A percentile compares a stretch with the other conserved stretches of the same genome.
phyloP scores from a whole-genome alignment of 2,797 vertebrate species.

The Malacoctenus gilli region DNA sequence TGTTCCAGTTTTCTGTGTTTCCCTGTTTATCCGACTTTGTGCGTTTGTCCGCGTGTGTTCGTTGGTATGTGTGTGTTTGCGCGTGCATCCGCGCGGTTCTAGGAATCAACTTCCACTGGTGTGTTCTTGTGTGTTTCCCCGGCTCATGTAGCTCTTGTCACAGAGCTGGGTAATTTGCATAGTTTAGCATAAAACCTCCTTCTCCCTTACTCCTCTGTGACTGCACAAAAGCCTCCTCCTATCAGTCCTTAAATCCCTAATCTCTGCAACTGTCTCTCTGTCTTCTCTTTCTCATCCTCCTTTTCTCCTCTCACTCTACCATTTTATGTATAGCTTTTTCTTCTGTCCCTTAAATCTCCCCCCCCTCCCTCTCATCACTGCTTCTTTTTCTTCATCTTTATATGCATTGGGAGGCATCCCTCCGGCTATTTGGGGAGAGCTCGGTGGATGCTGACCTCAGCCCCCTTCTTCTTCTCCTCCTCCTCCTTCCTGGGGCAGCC shows the following conservation, averaged over 20 bases:
- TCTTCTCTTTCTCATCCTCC: slow-evolving; percentile 38
- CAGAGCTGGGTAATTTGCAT: slow-evolving; percentile 79
- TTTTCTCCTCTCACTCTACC: slow-evolving; percentile 24
- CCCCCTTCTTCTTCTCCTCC: slow-evolving; percentile 46
- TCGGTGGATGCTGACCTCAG: slow-evolving; percentile 70
- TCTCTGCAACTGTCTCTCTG: slow-evolving; percentile 72
- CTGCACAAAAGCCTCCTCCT: slow-evolving; percentile 79
- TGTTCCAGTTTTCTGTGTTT: slow-evolving; percentile 4
- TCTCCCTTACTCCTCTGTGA: slow-evolving; percentile 74
- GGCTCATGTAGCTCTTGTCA: slow-evolving; percentile 78
- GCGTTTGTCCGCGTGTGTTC: neutral
- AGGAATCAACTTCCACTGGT: slow-evolving; percentile 51
- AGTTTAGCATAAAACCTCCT: slow-evolving; percentile 83
- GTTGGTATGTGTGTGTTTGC: neutral
- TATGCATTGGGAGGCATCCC: slow-evolving; percentile 62
- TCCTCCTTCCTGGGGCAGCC: slow-evolving; percentile 49
- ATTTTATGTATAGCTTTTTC: slow-evolving; percentile 44
- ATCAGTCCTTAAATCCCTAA: slow-evolving; percentile 81
- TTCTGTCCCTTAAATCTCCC: slow-evolving; percentile 48
- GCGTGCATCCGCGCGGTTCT: slow-evolving; percentile 41
- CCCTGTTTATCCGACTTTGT: neutral
- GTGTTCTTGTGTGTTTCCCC: slow-evolving; percentile 66
- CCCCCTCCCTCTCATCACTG: slow-evolving; percentile 47
- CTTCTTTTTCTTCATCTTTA: slow-evolving; percentile 41
- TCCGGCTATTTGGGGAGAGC: slow-evolving; percentile 62